Conservation (phyloP, 2,113 vertebrate genomes). For the Cheilinus undulatus region DNA sequence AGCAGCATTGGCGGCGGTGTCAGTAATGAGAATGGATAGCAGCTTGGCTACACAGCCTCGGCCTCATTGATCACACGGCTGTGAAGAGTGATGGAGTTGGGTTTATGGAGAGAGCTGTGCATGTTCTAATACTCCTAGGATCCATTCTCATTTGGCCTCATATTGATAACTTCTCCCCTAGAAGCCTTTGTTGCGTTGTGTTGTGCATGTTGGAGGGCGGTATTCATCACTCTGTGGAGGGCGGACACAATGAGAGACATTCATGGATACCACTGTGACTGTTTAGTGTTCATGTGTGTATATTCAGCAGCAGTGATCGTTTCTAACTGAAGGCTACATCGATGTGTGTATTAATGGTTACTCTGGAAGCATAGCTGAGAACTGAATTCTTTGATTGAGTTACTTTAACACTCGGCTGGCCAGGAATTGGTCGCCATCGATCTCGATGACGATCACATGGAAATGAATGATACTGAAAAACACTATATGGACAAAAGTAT, state of each 20-base stretch:
- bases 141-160: constrained; percentile 79
- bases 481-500: too few species aligned
- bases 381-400: constrained; percentile 68
- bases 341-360: constrained; percentile 58
- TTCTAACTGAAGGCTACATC: constrained; percentile 50
- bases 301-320: constrained; percentile 27
- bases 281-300: constrained; percentile 9
- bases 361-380: constrained; percentile 42
- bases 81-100: constrained; percentile 59
- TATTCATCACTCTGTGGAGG: constrained; percentile 59
- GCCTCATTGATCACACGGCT: constrained; percentile 66
- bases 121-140: constrained; percentile 69
- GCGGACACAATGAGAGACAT: constrained; percentile 57
- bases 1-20: constrained; percentile 40
- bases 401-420: constrained; percentile 56
- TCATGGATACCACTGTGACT: constrained; percentile 46
- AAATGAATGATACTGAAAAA: constrained; percentile 34
- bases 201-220: constrained; percentile 31
- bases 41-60: constrained; percentile 44
- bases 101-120: constrained; percentile 41
- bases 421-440: constrained; percentile 36
- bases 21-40: constrained; percentile 78
- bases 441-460: constrained; percentile 45
- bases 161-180: constrained; percentile 75
- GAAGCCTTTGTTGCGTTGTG: constrained; percentile 18